Evolutionary conservation across 2,888 invertebrate genomes (phyloP).

Genomic region (Mesorhabditis belari): DNA sequence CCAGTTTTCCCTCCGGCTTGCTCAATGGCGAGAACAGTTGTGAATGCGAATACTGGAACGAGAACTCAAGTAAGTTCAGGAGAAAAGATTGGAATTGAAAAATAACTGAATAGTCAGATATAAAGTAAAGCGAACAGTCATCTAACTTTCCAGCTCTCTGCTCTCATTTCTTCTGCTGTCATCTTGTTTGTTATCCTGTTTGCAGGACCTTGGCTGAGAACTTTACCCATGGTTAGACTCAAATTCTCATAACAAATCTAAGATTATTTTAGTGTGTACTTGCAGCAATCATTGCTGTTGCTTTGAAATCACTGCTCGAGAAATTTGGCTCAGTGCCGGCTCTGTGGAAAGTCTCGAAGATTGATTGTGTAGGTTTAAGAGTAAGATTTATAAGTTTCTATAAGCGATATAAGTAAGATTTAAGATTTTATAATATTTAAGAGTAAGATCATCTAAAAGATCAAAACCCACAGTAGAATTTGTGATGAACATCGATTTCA

Average conservation of each 20-base stretch:
- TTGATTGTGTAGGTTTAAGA: constrained; percentile 54
- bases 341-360: constrained; percentile 44
- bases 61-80: constrained; percentile 65
- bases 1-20: constrained; percentile 57
- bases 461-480: too few relatives aligned
- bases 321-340: constrained; percentile 34
- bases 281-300: constrained; percentile 73
- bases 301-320: constrained; percentile 70
- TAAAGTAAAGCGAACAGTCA: background rate
- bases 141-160: background rate
- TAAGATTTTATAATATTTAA: too few relatives aligned
- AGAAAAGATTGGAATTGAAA: too few relatives aligned
- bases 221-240: background rate
- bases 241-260: background rate
- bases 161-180: background rate
- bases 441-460: too few relatives aligned
- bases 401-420: too few relatives aligned
- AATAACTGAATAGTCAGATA: background rate
- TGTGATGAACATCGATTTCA: constrained; percentile 15
- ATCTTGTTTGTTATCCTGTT: background rate
- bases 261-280: constrained; percentile 64
- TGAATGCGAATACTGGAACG: constrained; percentile 79
- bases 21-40: constrained; percentile 60
- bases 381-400: background rate
- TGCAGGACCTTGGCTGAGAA: constrained; percentile 55